phyloP scores from a whole-genome alignment of 1,140 invertebrate species.

The Trachymyrmex cornetzi region DNA sequence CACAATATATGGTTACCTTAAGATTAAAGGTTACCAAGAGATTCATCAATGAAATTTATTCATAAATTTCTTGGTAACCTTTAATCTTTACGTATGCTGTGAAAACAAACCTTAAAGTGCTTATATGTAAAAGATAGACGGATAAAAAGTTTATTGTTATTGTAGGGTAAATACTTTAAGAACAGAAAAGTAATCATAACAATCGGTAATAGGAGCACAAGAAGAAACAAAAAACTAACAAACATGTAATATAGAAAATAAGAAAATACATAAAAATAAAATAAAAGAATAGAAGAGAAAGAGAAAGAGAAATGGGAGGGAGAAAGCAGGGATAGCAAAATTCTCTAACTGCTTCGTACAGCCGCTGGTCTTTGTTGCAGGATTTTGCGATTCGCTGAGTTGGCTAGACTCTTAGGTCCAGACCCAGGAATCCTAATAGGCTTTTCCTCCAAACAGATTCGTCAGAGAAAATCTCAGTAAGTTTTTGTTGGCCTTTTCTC shows the following conservation, averaged over 20 bases:
- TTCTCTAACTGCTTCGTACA: conserved; percentile 50
- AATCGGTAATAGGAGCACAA: no score
- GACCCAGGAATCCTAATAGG: conserved; percentile 70
- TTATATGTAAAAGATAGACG: no score
- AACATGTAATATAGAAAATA: not conserved
- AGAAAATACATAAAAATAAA: not conserved
- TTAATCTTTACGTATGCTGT: no score
- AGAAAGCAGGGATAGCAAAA: not conserved
- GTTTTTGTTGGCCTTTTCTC: conserved; percentile 60
- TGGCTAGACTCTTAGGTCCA: conserved; percentile 11
- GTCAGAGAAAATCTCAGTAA: conserved; percentile 62
- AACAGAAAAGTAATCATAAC: no score
- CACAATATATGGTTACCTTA: no score
- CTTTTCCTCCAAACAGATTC: conserved; percentile 66
- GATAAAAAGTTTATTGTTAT: no score
- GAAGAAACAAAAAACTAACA: no score
- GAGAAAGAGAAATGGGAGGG: not conserved
- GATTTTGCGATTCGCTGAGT: conserved; percentile 79
- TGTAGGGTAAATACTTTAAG: no score
- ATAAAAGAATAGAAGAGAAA: not conserved
- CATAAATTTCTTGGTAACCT: no score
- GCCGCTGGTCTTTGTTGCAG: conserved; percentile 61
- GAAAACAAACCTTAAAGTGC: no score
- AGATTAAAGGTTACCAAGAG: no score
- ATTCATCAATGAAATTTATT: no score